Evolutionary conservation across 1,140 invertebrate genomes (phyloP).

Genomic region (Neodiprion virginianus): DNA sequence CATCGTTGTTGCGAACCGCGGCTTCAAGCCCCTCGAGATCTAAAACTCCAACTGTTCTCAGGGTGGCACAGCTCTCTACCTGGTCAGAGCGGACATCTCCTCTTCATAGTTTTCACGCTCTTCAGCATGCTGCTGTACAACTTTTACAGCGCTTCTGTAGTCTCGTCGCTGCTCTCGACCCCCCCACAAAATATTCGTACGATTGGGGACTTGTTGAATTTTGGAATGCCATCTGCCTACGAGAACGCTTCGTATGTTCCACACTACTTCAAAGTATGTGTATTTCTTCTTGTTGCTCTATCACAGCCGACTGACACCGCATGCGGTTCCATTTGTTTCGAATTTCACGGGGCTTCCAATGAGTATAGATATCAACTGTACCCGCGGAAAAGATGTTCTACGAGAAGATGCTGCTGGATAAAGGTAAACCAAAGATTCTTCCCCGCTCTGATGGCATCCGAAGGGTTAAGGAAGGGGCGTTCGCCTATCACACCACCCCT

Average conservation of each 20-base stretch:
- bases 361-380: not conserved
- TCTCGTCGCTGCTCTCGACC: slow-evolving; percentile 23
- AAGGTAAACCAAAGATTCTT: not conserved
- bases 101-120: slow-evolving; percentile 19
- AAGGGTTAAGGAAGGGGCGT: not conserved
- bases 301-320: not conserved
- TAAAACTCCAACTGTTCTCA: not conserved
- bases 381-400: not conserved
- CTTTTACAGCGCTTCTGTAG: slow-evolving; percentile 29
- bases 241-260: slow-evolving; percentile 8
- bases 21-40: not conserved
- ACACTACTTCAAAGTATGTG: not conserved
- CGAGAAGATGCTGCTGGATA: not conserved
- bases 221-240: slow-evolving; percentile 9
- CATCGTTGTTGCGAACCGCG: no score
- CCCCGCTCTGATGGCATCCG: not conserved
- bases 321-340: no score
- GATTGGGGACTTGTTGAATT: slow-evolving; percentile 14
- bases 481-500: not conserved
- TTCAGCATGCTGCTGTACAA: slow-evolving; percentile 28
- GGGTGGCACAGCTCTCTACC: slow-evolving; percentile 12
- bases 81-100: slow-evolving; percentile 7
- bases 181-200: slow-evolving; percentile 16
- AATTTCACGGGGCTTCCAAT: no score
- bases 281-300: not conserved